Evolutionary conservation across 2,797 vertebrate species (phyloP), one percentile per base, ranked within the genome.

Genomic region (Nothura maculosa): DNA sequence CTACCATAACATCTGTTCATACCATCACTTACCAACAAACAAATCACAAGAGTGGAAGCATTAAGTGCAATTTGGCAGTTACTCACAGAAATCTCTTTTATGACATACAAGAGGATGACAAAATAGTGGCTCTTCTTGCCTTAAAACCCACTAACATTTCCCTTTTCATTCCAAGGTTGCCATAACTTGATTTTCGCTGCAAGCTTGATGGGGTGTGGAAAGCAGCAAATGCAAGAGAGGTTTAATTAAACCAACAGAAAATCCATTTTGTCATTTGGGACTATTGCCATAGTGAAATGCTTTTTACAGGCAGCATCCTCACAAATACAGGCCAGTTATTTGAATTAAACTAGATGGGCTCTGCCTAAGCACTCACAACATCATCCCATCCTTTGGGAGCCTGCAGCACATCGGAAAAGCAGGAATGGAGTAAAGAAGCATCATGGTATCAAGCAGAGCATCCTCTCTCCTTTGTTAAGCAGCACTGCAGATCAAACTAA

Each of bases 231-330:
- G n/a, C 40, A 69, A 61, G 38, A 80, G 66, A 91, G 81, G 75
- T 74, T 88, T 92, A 85, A 92, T 94, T 92, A 93, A 74, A 60
- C 32, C 52, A 52, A 61, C 38, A 67, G 58, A 77, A 67, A 30
- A 92, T 58, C 73, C 54, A 11, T 48, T 81, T 77, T 74, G 73
- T 81, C 78, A 57, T 82, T 42, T 89, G 34, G 87, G 96, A 93
- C 89, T 70, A 93, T 78, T 96, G 91, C 92, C 92, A 91, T 93
- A 94, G 77, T 25, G 54, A 96, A 93, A 84, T 55, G 73, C 78
- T 80, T 94, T 94, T 95, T 92, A 82, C 74, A 95, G 82, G 54
- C 69, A 25, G 76, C 60, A 78, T 61, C 92, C 88, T 92, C 69
- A 92, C 84, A 91, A 82, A 81, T 87, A 67, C 40, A 57, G 14